Conservation (phyloP, 2,888 invertebrate species). For the Temnothorax rugatulus region DNA sequence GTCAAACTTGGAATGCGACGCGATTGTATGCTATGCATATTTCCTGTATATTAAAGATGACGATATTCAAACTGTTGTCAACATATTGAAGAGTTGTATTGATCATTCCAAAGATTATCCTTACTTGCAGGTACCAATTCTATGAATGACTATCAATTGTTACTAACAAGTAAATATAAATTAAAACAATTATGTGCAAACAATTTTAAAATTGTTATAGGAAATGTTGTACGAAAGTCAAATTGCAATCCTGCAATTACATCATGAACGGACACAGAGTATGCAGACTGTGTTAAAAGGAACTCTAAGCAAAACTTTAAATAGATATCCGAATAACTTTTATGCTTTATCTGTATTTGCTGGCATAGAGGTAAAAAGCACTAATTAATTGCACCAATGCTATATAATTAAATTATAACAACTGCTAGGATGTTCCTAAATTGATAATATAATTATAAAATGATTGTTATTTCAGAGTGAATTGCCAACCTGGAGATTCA, state of each 20-base stretch:
- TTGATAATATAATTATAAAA: background rate
- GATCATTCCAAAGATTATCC: conserved; percentile 74
- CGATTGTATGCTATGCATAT: conserved; percentile 86
- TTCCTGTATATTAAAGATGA: conserved; percentile 85
- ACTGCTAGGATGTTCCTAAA: conserved; percentile 22
- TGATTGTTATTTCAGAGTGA: conserved; percentile 78
- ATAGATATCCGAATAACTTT: conserved; percentile 88
- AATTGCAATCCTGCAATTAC: conserved; percentile 80
- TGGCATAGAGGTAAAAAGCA: conserved; percentile 85
- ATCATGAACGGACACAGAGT: conserved; percentile 67
- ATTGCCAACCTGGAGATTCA: conserved; percentile 88
- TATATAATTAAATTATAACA: background rate
- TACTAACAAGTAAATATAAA: background rate
- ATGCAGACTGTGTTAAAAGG: conserved; percentile 64
- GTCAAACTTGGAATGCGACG: conserved; percentile 87
- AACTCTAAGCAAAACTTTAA: conserved; percentile 74
- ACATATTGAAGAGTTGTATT: conserved; percentile 77
- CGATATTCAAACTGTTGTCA: conserved; percentile 59
- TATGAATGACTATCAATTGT: background rate
- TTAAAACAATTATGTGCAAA: conserved; percentile 21
- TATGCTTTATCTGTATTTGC: conserved; percentile 87
- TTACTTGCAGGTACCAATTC: conserved; percentile 76
- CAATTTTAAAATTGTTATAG: conserved; percentile 70
- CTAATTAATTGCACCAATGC: no score
- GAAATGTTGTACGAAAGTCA: conserved; percentile 86